These are phyloP conservation scores for Xenus cinereus DNA, from an alignment of 2,113 vertebrate species.

Conservation along the genomic window DNA sequence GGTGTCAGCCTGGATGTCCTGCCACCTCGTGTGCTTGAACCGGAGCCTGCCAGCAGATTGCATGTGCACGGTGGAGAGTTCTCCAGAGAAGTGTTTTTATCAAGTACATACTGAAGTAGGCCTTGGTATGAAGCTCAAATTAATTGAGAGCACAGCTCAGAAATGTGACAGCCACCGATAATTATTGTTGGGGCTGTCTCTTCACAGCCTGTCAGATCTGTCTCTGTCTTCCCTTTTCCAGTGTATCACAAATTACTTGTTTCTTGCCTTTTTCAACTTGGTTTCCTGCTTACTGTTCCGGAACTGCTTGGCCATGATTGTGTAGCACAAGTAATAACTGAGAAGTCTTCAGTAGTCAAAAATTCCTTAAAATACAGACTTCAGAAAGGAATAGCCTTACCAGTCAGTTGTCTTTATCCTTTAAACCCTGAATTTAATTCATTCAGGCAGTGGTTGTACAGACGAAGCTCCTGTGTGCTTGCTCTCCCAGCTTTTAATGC, in stretches of 20 bases:
- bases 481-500: neutral
- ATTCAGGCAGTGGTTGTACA: neutral
- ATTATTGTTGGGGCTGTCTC: neutral
- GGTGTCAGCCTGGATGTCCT: neutral
- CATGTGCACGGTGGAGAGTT: accelerated
- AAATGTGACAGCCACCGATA: neutral
- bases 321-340: neutral
- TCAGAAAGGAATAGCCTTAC: neutral
- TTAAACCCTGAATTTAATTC: neutral
- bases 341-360: neutral
- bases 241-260: neutral
- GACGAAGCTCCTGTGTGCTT: neutral
- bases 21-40: neutral
- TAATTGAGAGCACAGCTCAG: neutral
- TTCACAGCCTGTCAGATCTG: neutral
- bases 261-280: neutral
- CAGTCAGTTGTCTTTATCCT: neutral
- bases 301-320: neutral
- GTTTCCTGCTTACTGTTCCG: neutral
- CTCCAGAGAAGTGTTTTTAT: neutral
- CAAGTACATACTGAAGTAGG: neutral
- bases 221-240: neutral
- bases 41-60: neutral
- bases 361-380: neutral
- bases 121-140: neutral